Percentiles rank a stretch among this genome's conserved stretches.
Evolutionary conservation across 2,888 invertebrate species (phyloP).

Genomic region (Zaprionus bogoriensis): DNA sequence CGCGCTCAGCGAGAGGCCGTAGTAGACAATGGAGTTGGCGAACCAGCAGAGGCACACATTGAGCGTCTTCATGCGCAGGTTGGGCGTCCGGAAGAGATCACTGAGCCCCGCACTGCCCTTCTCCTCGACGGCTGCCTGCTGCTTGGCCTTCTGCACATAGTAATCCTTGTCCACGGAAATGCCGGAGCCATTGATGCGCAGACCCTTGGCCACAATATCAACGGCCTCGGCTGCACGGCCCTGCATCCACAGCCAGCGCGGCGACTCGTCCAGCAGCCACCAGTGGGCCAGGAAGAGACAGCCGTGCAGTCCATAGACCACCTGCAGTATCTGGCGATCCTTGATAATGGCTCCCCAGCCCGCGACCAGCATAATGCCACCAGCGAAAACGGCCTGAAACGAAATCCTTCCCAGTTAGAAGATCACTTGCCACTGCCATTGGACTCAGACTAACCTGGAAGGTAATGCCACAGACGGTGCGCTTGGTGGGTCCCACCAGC

Average conservation of each 20-base stretch:
- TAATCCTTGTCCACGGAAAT: constrained; percentile 86
- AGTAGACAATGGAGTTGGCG: constrained; percentile 93
- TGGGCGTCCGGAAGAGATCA: constrained; percentile 92
- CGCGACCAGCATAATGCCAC: constrained; percentile 92
- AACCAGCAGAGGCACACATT: constrained; percentile 94
- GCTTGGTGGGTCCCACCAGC: constrained; percentile 90
- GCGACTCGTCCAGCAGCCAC: constrained; percentile 95
- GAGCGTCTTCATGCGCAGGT: constrained; percentile 89
- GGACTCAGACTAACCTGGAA: constrained; percentile 80
- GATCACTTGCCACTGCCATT: background rate
- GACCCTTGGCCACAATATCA: constrained; percentile 88
- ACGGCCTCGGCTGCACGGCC: constrained; percentile 89
- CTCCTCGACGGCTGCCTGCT: constrained; percentile 79
- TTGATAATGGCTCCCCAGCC: constrained; percentile 91
- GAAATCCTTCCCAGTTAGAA: background rate
- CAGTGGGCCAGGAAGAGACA: constrained; percentile 89
- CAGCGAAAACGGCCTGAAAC: constrained; percentile 88
- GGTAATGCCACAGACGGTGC: constrained; percentile 91
- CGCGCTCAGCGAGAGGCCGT: constrained; percentile 91
- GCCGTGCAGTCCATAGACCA: constrained; percentile 90
- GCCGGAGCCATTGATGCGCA: constrained; percentile 88
- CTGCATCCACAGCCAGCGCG: constrained; percentile 94
- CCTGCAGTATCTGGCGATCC: constrained; percentile 89
- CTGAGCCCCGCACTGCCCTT: constrained; percentile 85
- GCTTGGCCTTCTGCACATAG: constrained; percentile 85